Evolutionary conservation across 2,797 vertebrate species (phyloP).

Genomic region (Neosilurus hyrtlii): DNA sequence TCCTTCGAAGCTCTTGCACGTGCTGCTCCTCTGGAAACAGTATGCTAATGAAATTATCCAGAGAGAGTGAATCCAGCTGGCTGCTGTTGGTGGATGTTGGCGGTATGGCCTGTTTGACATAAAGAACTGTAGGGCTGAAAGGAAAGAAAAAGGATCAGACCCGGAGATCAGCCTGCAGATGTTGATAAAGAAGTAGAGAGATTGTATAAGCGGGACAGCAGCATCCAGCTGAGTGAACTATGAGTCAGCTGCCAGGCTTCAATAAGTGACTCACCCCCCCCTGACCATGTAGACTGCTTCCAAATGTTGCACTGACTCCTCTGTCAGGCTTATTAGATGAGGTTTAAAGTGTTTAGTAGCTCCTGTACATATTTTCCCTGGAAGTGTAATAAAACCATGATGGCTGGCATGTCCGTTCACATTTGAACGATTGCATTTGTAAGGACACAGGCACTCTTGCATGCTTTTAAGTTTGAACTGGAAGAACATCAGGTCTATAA

Average conservation of each 20-base stretch:
- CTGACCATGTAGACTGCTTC: slow-evolving; percentile 16
- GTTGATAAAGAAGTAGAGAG: neutral
- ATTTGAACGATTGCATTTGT: neutral
- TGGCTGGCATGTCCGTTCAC: neutral
- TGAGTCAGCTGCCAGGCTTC: slow-evolving; percentile 20
- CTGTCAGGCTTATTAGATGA: slow-evolving; percentile 25
- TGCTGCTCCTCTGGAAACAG: slow-evolving; percentile 13
- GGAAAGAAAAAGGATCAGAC: neutral
- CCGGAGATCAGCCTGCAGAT: slow-evolving; percentile 12
- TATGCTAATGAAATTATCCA: slow-evolving; percentile 16
- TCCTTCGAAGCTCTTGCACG: neutral
- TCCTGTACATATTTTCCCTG: slow-evolving; percentile 16
- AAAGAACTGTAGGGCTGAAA: neutral
- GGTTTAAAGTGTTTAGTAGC: neutral
- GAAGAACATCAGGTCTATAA: neutral
- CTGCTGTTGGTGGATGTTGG: slow-evolving; percentile 5
- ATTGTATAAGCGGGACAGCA: neutral
- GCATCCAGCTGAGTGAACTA: neutral
- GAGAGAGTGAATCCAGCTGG: slow-evolving; percentile 24
- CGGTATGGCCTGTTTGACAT: neutral
- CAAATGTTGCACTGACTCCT: slow-evolving; percentile 29
- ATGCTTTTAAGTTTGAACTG: neutral
- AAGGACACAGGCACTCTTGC: neutral
- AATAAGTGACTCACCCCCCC: slow-evolving; percentile 23
- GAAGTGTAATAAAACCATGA: neutral